These are phyloP conservation scores for Nerophis ophidion DNA, from an alignment of 2,113 vertebrate genomes.

Conservation along the genomic window DNA sequence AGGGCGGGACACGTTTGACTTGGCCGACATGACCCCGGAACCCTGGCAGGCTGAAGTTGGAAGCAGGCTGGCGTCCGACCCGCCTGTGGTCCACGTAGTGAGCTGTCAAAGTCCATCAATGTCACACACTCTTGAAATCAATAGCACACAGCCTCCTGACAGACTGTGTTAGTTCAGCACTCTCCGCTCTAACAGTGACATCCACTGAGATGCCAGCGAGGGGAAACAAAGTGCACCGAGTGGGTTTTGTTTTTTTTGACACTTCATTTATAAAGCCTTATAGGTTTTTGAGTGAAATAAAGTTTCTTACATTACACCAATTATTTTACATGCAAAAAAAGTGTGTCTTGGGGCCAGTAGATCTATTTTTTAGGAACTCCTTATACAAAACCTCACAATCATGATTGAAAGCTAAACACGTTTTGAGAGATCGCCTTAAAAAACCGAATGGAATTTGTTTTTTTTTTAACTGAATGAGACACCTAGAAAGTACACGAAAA, in stretches of 20 bases:
- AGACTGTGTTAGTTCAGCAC: slow-evolving; percentile 49
- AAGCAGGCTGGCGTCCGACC: slow-evolving; percentile 49
- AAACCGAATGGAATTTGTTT: too few relatives aligned
- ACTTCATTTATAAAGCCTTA: not conserved
- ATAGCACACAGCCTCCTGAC: slow-evolving; percentile 65
- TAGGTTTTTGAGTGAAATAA: slow-evolving; percentile 1
- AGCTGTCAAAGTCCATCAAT: slow-evolving; percentile 70
- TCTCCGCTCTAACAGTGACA: slow-evolving; percentile 18
- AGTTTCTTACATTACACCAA: not conserved
- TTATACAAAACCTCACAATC: too few relatives aligned
- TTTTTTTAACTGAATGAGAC: too few relatives aligned
- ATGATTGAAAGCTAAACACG: too few relatives aligned
- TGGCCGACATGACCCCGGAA: slow-evolving; percentile 49
- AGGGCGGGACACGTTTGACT: slow-evolving; percentile 35
- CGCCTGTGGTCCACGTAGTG: slow-evolving; percentile 44
- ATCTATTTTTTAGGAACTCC: too few relatives aligned
- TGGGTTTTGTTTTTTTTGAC: not conserved
- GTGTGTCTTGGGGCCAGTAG: too few relatives aligned
- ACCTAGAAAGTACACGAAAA: too few relatives aligned
- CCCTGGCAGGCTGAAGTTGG: slow-evolving; percentile 34
- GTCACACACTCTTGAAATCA: slow-evolving; percentile 67
- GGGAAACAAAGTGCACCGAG: not conserved
- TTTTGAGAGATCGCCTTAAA: too few relatives aligned
- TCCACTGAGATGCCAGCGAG: slow-evolving; percentile 13
- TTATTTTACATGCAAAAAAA: too few relatives aligned